Evolutionary conservation across 2,888 invertebrate species (phyloP), one percentile per base, ranked within the genome.

Genomic region (Ethmia dodecea): DNA sequence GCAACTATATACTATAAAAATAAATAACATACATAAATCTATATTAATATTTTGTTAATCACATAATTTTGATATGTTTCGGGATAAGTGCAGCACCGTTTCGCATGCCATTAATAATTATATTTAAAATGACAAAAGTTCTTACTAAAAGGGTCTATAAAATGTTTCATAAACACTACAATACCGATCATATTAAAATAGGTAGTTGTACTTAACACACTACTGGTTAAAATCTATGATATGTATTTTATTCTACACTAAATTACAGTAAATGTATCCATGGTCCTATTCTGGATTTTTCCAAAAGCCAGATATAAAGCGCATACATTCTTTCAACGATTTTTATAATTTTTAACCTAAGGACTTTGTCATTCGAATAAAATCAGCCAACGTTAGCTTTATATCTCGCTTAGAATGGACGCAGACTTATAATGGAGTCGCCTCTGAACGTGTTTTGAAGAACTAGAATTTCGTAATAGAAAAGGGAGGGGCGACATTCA

Each of bases 301-400:
- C 71, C 72, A 76, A 75, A 81, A 83, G 81, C 83, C 76, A 83
- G 81, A 84, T 79, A 83, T 83, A 83, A 84, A 86, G 86, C 84
- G 84, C 68, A 75, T 78, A 69, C 80, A 80, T 84, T 84, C 83
- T 81, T 76, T 77, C 61, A 69, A 70, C 67, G 67, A 70, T 72
- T 73, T 67, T 69, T 72, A 66, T 55, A 60, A 61, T 67, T 61
- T 63, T 56, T 49, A 63, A 48, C 60, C 67, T 78, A 76, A 63
- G 61, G 66, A 70, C 64, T 60, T 55, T 57, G 47, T 51, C 38
- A 38, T 55, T 56, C 45, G 40, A 51, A 32, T n/a, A 24, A 8
- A 58, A 60, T 65, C 64, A 65, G 62, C 62, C 69, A 54, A 65
- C 60, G 60, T 59, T 63, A 69, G 83, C 79, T 81, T 86, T 78